Evolutionary conservation across 2,797 vertebrate genomes (phyloP).

Genomic region (Nannoperca australis): DNA sequence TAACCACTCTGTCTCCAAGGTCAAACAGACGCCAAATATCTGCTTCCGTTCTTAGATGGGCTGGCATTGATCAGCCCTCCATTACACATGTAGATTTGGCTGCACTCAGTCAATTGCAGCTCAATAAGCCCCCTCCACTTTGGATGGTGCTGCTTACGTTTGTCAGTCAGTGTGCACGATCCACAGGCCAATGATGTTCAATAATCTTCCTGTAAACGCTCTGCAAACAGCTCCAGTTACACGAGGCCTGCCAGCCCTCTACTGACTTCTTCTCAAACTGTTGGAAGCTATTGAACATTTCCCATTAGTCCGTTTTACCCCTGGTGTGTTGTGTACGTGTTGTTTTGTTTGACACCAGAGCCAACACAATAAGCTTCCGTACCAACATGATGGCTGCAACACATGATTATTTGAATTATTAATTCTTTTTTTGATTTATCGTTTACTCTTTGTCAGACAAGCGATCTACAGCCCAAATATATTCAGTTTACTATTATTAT

Average conservation of each 20-base stretch:
- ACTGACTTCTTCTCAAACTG: conserved; percentile 26
- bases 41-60: conserved; percentile 70
- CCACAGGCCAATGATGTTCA: conserved; percentile 33
- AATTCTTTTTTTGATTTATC: neutral
- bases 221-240: conserved; percentile 63
- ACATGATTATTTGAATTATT: neutral
- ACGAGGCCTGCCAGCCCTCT: conserved; percentile 20
- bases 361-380: neutral
- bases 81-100: conserved; percentile 58
- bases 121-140: conserved; percentile 53
- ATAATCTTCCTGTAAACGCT: conserved; percentile 77
- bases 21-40: conserved; percentile 62
- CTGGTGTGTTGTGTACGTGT: neutral
- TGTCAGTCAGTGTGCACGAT: conserved; percentile 23
- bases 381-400: neutral
- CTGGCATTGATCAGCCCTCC: conserved; percentile 72
- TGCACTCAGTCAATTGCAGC: conserved; percentile 43
- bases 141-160: conserved; percentile 38
- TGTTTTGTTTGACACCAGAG: neutral
- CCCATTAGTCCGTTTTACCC: neutral
- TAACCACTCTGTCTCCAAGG: conserved; percentile 62
- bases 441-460: neutral
- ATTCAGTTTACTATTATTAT: neutral
- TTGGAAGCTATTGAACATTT: conserved; percentile 10
- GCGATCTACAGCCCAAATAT: neutral